Evolutionary conservation across 2,888 invertebrate genomes (phyloP).

Genomic region (Eupithecia abbreviata): DNA sequence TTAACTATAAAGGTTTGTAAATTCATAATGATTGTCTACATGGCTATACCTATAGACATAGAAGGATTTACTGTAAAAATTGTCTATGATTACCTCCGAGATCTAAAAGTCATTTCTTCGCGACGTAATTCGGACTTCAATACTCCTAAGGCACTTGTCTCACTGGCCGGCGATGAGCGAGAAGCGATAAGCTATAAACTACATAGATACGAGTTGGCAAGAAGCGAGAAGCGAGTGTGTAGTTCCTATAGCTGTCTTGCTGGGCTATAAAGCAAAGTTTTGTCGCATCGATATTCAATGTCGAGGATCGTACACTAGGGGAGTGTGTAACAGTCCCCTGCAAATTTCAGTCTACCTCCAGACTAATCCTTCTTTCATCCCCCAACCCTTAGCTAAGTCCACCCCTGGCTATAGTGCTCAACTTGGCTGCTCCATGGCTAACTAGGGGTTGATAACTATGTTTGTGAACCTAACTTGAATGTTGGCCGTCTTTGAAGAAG

Average conservation of each 20-base stretch:
- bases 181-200: no score
- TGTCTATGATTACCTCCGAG: no score
- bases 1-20: neutral
- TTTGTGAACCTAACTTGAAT: conserved; percentile 44
- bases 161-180: no score
- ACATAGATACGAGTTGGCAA: no score
- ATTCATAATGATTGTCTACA: no score
- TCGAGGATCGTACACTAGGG: neutral
- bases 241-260: no score
- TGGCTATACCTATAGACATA: no score
- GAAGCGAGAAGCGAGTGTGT: no score
- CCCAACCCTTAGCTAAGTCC: conserved; percentile 21
- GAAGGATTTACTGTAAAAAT: no score
- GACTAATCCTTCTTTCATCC: conserved; percentile 22
- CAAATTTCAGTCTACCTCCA: neutral
- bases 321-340: neutral
- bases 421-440: conserved; percentile 39
- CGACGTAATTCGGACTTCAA: neutral
- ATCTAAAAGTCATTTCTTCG: neutral
- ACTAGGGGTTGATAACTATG: conserved; percentile 42
- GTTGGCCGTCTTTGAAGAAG: conserved; percentile 36
- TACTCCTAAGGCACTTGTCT: no score
- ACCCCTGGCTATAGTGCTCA: conserved; percentile 35
- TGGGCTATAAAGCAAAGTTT: neutral
- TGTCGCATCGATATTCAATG: neutral